Percentiles rank a stretch among this genome's conserved stretches.
Conservation (phyloP, 2,797 vertebrate species). For the Chaetophractus vellerosus region DNA sequence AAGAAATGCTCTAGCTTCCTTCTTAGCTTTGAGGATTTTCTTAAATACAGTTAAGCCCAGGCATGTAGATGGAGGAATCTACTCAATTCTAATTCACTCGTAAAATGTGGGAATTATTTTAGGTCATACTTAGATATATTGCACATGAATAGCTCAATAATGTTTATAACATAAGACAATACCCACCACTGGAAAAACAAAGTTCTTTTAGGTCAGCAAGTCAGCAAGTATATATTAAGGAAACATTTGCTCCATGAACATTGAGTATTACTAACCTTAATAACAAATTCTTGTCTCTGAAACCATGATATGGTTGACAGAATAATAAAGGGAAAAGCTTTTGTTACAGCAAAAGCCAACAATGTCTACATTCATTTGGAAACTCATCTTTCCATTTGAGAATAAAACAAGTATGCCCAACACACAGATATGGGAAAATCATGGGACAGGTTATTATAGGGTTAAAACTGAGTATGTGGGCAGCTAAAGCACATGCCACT, state of each 20-base stretch:
- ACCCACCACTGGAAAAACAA: neutral
- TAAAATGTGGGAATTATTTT: constrained; percentile 3
- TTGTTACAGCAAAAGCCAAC: constrained; percentile 43
- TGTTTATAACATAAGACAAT: neutral
- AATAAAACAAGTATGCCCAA: neutral
- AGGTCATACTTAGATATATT: constrained; percentile 4
- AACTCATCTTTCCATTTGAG: constrained; percentile 10
- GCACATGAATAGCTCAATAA: neutral
- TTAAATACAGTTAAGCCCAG: neutral
- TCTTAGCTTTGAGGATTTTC: neutral
- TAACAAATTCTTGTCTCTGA: constrained; percentile 55
- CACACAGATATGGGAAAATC: constrained; percentile 11
- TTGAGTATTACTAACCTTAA: neutral
- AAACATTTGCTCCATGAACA: neutral
- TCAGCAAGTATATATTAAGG: constrained; percentile 7
- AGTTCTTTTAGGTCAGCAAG: constrained; percentile 54
- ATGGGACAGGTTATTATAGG: constrained; percentile 71
- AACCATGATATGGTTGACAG: constrained; percentile 44
- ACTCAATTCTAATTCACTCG: neutral
- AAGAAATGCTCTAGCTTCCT: neutral
- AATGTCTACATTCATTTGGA: neutral
- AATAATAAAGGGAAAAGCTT: neutral
- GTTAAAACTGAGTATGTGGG: constrained; percentile 88
- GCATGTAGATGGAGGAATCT: neutral
- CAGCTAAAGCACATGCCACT: constrained; percentile 88